phyloP scores from a whole-genome alignment of 2,113 vertebrate genomes.

The Zootoca vivipara region DNA sequence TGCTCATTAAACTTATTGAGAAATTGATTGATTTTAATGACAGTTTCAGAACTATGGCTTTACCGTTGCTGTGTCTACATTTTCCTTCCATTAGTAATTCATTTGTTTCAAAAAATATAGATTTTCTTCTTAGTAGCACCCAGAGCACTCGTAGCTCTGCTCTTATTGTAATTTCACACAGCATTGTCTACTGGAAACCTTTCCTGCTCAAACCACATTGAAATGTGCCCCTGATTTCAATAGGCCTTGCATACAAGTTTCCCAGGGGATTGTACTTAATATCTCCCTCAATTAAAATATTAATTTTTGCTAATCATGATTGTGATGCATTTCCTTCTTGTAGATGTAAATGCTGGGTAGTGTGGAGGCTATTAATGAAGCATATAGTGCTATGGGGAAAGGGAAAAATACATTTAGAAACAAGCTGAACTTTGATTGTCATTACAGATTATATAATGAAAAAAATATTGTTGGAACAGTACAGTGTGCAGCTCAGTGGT shows the following conservation, averaged over 20 bases:
- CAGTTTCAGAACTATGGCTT: neutral
- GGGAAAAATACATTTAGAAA: neutral
- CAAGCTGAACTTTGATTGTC: neutral
- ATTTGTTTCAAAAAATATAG: slow-evolving; percentile 5
- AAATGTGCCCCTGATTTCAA: slow-evolving; percentile 3
- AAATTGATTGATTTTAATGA: neutral
- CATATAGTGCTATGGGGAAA: neutral
- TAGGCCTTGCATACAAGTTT: neutral
- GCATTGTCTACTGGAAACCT: neutral
- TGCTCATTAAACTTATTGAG: neutral
- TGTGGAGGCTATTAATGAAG: neutral
- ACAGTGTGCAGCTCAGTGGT: neutral
- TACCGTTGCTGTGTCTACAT: neutral
- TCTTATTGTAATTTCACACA: neutral
- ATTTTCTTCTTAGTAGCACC: neutral
- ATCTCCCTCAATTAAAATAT: slow-evolving; percentile 13
- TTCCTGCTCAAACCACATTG: neutral
- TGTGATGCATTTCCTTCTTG: neutral
- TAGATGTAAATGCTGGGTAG: neutral
- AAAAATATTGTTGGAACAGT: neutral
- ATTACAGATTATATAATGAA: neutral
- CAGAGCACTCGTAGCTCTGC: slow-evolving; percentile 5
- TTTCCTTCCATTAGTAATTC: slow-evolving; percentile 1
- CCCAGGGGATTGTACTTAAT: neutral
- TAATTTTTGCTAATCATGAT: neutral